Evolutionary conservation across 1,140 invertebrate species (phyloP).

Genomic region (Drosophila pandora): DNA sequence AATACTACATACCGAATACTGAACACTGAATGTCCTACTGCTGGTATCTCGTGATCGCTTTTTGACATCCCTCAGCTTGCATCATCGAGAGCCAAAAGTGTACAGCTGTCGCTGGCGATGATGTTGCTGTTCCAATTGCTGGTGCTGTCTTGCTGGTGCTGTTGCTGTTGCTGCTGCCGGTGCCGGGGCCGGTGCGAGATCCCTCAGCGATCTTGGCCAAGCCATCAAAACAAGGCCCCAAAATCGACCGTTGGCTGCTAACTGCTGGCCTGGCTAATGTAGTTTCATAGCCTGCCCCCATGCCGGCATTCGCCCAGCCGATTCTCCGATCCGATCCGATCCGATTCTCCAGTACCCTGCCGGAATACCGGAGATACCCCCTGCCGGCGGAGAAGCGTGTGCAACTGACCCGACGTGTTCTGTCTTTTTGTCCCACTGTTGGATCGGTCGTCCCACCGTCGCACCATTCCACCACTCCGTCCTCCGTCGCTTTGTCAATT

Average conservation of each 20-base stretch:
- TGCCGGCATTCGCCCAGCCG: conserved; percentile 43
- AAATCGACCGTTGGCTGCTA: conserved; percentile 44
- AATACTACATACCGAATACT: too few species aligned
- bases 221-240: conserved; percentile 78
- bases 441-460: conserved; percentile 23
- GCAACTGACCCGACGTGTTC: conserved; percentile 77
- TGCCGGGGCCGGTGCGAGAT: conserved; percentile 28
- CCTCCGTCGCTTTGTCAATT: conserved; percentile 71
- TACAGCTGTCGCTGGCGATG: conserved; percentile 42
- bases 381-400: conserved; percentile 61
- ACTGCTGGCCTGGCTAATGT: conserved; percentile 16
- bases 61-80: conserved; percentile 38
- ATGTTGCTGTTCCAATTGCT: conserved; percentile 8
- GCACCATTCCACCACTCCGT: conserved; percentile 35
- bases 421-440: conserved; percentile 34
- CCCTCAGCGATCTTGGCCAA: conserved; percentile 60
- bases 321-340: conserved; percentile 22
- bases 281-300: conserved; percentile 52
- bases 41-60: conserved; percentile 7
- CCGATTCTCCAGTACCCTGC: conserved; percentile 32
- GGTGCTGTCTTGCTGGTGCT: background rate
- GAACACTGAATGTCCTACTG: too few species aligned
- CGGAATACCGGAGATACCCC: conserved; percentile 49
- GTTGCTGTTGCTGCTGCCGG: background rate
- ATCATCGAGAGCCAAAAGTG: conserved; percentile 31